phyloP scores from a whole-genome alignment of 2,113 vertebrate species.

The Polyodon spathula region DNA sequence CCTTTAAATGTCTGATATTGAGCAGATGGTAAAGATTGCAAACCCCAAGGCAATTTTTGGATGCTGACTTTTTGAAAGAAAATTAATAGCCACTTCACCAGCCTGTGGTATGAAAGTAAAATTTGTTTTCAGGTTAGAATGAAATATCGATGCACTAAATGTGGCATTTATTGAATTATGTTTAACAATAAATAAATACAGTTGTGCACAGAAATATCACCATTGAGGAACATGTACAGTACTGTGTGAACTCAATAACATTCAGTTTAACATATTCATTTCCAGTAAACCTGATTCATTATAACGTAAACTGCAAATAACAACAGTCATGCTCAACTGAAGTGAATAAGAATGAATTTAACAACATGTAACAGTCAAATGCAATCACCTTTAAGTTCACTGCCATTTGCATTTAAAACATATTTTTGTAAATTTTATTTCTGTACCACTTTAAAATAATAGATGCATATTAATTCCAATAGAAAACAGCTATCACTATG shows the following conservation, averaged over 20 bases:
- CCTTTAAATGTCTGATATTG: not conserved
- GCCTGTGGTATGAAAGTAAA: not conserved
- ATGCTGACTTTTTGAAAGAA: not conserved
- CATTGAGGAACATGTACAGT: not conserved
- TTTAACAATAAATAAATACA: not conserved
- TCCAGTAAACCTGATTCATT: not conserved
- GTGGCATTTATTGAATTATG: not conserved
- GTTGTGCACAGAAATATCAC: not conserved
- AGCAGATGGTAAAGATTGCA: not conserved
- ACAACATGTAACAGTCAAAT: no score
- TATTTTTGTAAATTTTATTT: no score
- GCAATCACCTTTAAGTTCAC: no score
- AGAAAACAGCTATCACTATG: no score
- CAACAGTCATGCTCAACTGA: no score
- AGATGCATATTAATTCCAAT: no score
- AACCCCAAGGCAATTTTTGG: not conserved
- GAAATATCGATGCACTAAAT: not conserved
- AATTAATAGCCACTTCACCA: slow-evolving; percentile 1
- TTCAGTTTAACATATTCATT: not conserved
- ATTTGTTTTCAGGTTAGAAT: not conserved
- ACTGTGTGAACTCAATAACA: not conserved
- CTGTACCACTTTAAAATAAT: no score
- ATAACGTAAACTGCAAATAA: not conserved
- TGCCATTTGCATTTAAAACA: no score
- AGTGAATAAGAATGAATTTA: no score